phyloP scores from a whole-genome alignment of 2,797 vertebrate genomes.

The Sciurus vulgaris region DNA sequence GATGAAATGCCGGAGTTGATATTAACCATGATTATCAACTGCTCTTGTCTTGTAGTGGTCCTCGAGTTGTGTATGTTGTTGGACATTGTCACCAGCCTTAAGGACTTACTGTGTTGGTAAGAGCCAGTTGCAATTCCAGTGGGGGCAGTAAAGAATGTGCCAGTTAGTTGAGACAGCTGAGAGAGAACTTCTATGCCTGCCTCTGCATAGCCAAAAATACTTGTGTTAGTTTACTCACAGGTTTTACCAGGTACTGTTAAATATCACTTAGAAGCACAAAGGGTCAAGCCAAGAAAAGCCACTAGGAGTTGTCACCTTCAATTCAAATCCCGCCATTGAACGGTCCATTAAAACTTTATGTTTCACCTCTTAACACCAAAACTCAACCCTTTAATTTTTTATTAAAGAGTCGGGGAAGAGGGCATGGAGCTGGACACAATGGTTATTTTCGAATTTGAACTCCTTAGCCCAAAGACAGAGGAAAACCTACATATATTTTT shows the following conservation, averaged over 20 bases:
- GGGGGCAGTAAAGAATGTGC: conserved; percentile 89
- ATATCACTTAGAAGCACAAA: background rate
- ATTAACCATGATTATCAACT: background rate
- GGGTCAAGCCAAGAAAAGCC: background rate
- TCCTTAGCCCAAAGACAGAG: background rate
- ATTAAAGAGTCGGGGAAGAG: background rate
- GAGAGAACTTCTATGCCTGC: conserved; percentile 89
- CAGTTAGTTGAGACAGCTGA: conserved; percentile 90
- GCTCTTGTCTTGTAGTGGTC: background rate
- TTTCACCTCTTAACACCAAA: background rate
- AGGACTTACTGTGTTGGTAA: conserved; percentile 93
- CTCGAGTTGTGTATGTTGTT: background rate
- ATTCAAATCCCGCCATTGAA: background rate
- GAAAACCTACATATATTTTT: background rate
- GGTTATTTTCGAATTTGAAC: conserved; percentile 10
- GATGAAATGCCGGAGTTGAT: background rate
- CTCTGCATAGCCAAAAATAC: conserved; percentile 84
- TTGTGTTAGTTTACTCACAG: conserved; percentile 51
- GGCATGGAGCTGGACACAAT: background rate
- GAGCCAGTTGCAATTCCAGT: conserved; percentile 91
- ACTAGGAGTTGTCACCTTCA: background rate
- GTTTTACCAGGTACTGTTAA: background rate
- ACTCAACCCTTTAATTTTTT: background rate
- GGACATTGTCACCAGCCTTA: accelerated
- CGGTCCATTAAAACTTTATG: background rate